Evolutionary conservation across 2,888 invertebrate genomes (phyloP), one percentile per base, ranked within the genome.

Genomic region (Napeogenes inachia): DNA sequence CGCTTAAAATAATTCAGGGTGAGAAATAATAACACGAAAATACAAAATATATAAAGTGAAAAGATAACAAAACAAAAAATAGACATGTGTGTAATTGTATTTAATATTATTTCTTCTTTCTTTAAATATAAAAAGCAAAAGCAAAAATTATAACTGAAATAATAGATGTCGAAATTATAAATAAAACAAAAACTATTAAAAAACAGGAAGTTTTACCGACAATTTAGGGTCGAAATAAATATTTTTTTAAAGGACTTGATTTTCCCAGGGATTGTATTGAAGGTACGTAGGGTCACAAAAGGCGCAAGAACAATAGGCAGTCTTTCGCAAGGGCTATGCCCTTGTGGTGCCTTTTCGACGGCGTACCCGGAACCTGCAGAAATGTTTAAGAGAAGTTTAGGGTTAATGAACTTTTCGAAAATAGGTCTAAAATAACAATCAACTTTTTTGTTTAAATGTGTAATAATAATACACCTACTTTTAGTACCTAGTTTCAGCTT

Each of bases 281-380:
- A 50, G 50, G 58, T 35, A 57, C 38, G 45, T 45, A 55, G 57
- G 21, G 50, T 42, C 60, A 64, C 64, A 64, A 64, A 61, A 53
- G 54, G 8, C 30, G 45, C 50, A 5, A 35, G 56, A 47, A 45
- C 59, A 56, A 57, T 46, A 57, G 45, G 21, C 53, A 53, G 42
- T 42, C 33, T 59, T 59, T 56, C 62, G 47, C 54, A 56, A 63
- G 60, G 63, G 10, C 59, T 57, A 61, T 45, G 56, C 64, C 59
- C 61, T 54, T 59, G 58, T 59, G 45, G 42, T 47, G 50, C 57
- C 56, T 59, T 64, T 54, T 47, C 45, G 55, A 55, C 33, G 53
- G 35, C 46, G 13, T 55, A 50, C 33, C 12, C 54, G 32, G 54
- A 45, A 54, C 35, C 47, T 42, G 33, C 55, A 56, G 47, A 54